Conservation (phyloP, 2,113 vertebrate genomes). For the Apistogramma diplotaenia region DNA sequence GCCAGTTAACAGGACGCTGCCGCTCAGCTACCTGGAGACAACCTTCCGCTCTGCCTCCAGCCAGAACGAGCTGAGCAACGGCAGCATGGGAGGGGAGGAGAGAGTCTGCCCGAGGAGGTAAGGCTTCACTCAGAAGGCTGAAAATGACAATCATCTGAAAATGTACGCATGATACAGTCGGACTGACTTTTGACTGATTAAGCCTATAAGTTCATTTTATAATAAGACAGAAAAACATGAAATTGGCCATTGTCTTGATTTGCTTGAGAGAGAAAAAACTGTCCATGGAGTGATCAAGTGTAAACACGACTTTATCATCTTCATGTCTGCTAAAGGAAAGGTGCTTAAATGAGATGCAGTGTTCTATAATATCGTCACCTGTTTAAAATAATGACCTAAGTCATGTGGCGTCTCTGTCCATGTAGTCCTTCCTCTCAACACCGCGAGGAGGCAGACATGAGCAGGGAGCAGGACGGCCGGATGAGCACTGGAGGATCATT, state of each 20-base stretch:
- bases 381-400: too few species aligned
- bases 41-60: conserved; percentile 77
- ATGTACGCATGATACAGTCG: neutral
- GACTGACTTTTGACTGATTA: neutral
- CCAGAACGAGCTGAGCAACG: conserved; percentile 75
- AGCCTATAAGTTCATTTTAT: neutral
- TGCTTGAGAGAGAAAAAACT: neutral
- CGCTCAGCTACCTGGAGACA: conserved; percentile 86
- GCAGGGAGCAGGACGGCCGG: conserved; percentile 80
- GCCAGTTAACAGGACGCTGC: conserved; percentile 89
- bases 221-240: neutral
- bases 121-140: neutral
- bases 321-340: neutral
- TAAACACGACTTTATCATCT: neutral
- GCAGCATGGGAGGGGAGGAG: conserved; percentile 78
- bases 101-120: conserved; percentile 79
- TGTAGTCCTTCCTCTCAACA: conserved; percentile 78
- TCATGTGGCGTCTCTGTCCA: neutral
- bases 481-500: conserved; percentile 74
- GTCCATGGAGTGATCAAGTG: accelerated
- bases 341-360: neutral
- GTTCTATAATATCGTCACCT: neutral
- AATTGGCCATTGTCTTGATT: neutral
- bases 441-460: conserved; percentile 76
- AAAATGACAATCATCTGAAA: neutral